phyloP scores from a whole-genome alignment of 2,888 invertebrate species.

The Volucella inflata region DNA sequence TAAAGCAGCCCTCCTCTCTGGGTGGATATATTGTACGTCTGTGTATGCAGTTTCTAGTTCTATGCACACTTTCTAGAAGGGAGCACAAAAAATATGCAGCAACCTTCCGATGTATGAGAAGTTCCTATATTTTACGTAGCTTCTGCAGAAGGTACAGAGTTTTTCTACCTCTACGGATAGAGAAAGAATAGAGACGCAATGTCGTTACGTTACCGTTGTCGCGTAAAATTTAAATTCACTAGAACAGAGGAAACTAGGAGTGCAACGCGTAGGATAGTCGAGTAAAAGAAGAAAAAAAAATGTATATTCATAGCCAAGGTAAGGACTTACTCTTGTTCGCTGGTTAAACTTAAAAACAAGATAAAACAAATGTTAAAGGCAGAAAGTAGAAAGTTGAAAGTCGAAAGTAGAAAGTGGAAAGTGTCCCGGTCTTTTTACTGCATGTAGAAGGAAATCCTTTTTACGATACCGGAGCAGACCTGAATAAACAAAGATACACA shows the following conservation, averaged over 20 bases:
- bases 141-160: constrained; percentile 19
- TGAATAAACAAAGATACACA: constrained; percentile 21
- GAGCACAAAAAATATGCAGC: constrained; percentile 40
- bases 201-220: constrained; percentile 47
- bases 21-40: neutral
- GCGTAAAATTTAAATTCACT: constrained; percentile 67
- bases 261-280: constrained; percentile 37
- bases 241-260: constrained; percentile 41
- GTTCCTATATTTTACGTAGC: neutral
- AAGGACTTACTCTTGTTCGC: constrained; percentile 30
- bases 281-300: constrained; percentile 31
- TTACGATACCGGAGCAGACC: constrained; percentile 35
- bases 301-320: constrained; percentile 38
- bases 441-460: constrained; percentile 53
- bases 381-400: neutral
- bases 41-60: neutral
- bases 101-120: constrained; percentile 16
- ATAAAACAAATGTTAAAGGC: constrained; percentile 14
- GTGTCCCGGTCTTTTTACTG: constrained; percentile 10
- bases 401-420: constrained; percentile 26
- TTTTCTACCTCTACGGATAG: no score
- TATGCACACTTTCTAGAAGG: constrained; percentile 26
- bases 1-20: constrained; percentile 30
- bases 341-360: neutral
- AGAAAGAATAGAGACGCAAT: constrained; percentile 30